These are phyloP conservation scores for Hemiscyllium ocellatum DNA, from an alignment of 2,113 vertebrate species.

Conservation along the genomic window DNA sequence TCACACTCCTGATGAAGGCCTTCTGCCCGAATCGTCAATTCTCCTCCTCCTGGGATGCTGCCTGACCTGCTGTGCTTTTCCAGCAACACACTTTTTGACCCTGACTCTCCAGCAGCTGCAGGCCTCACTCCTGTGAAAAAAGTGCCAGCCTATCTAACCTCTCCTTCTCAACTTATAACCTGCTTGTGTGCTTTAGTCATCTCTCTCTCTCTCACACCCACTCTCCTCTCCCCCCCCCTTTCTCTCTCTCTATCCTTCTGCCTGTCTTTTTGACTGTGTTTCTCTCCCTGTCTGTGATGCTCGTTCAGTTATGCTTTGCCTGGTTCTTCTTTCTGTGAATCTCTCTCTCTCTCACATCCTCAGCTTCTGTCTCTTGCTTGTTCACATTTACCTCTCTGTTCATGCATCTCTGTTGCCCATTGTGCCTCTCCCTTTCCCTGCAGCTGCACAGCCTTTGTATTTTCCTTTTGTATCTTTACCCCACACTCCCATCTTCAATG, in stretches of 20 bases:
- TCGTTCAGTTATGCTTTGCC: background rate
- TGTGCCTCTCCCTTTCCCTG: background rate
- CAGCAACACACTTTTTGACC: too few species aligned
- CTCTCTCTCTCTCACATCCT: background rate
- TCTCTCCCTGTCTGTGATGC: background rate
- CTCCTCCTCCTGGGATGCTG: too few species aligned
- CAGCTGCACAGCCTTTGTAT: background rate
- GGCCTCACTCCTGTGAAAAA: too few species aligned
- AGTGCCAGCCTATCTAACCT: too few species aligned
- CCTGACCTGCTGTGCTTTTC: too few species aligned
- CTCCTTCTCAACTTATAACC: too few species aligned
- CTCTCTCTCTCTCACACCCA: background rate
- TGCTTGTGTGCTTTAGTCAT: too few species aligned
- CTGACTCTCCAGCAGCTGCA: too few species aligned
- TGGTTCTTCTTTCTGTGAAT: background rate
- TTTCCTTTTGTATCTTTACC: background rate
- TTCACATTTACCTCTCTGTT: background rate
- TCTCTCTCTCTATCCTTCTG: background rate
- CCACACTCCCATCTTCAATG: background rate
- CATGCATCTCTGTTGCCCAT: background rate
- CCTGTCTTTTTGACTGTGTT: background rate
- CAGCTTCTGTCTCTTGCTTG: background rate
- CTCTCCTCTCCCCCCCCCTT: too few species aligned
- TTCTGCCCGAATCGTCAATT: too few species aligned
- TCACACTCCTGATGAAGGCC: too few species aligned